These are phyloP conservation scores for Stomorhina lunata DNA, from an alignment of 2,888 invertebrate genomes.

Conservation along the genomic window DNA sequence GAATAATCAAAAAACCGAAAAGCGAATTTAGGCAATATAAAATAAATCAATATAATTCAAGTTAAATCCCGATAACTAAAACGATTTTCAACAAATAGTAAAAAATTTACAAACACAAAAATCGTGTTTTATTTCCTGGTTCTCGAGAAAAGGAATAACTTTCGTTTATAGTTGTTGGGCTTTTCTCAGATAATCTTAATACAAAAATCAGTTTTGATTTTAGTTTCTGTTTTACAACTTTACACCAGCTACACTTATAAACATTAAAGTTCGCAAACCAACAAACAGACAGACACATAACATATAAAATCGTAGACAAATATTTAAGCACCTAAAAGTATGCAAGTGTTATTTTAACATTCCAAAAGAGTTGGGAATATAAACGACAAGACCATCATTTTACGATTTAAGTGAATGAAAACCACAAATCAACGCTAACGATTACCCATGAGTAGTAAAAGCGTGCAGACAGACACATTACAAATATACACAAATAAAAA, in stretches of 20 bases:
- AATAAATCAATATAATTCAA: slow-evolving; percentile 41
- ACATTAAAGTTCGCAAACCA: background rate
- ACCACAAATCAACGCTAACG: slow-evolving; percentile 58
- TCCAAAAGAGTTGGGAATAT: background rate
- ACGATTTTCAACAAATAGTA: slow-evolving; percentile 23
- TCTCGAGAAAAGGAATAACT: background rate
- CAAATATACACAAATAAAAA: background rate
- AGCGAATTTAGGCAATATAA: slow-evolving; percentile 4
- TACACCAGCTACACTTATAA: slow-evolving; percentile 5
- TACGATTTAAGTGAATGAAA: slow-evolving; percentile 49
- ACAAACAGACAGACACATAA: background rate
- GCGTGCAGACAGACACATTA: background rate
- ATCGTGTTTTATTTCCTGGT: background rate
- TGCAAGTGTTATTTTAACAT: background rate
- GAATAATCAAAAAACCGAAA: background rate
- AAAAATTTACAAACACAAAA: background rate
- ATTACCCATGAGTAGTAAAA: slow-evolving; percentile 35
- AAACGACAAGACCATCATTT: slow-evolving; percentile 29
- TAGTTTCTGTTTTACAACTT: slow-evolving; percentile 35
- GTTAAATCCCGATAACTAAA: slow-evolving; percentile 40
- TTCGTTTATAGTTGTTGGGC: background rate
- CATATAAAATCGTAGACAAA: background rate
- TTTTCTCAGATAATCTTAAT: slow-evolving; percentile 26
- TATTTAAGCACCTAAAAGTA: slow-evolving; percentile 8
- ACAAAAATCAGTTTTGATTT: slow-evolving; percentile 43